phyloP scores from a whole-genome alignment of 2,888 invertebrate genomes.

The Pandemis heparana region DNA sequence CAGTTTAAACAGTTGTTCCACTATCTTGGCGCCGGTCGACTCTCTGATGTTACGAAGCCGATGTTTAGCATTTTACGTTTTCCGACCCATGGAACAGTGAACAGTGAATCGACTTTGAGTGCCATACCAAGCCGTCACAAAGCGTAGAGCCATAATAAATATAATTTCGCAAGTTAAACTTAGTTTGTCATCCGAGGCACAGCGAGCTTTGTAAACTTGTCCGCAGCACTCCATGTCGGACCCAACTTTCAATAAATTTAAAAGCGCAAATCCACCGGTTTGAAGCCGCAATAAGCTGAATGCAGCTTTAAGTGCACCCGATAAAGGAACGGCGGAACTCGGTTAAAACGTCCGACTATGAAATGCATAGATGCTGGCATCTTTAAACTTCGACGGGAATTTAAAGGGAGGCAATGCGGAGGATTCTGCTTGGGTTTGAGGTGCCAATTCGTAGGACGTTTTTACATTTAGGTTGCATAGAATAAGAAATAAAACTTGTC shows the following conservation, averaged over 20 bases:
- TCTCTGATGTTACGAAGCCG: no score
- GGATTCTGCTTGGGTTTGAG: background rate
- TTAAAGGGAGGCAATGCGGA: background rate
- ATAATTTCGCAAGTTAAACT: conserved; percentile 40
- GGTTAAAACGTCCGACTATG: conserved; percentile 28
- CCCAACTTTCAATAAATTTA: conserved; percentile 42
- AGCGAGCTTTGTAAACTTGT: conserved; percentile 37
- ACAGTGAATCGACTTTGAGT: background rate
- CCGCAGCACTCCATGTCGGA: conserved; percentile 32
- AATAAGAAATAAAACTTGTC: no score
- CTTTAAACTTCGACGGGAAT: conserved; percentile 13
- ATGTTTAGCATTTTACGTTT: no score
- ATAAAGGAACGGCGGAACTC: conserved; percentile 26
- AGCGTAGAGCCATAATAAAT: conserved; percentile 13
- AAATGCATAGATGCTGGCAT: conserved; percentile 31
- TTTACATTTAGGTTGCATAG: no score
- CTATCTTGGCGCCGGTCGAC: no score
- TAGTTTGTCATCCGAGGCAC: conserved; percentile 38
- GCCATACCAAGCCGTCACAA: background rate
- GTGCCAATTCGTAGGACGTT: background rate
- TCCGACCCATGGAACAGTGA: no score
- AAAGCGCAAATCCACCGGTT: conserved; percentile 41
- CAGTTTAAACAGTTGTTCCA: no score
- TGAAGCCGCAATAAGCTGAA: conserved; percentile 43
- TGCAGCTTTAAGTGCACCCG: conserved; percentile 40